Conservation (phyloP, 2,888 invertebrate species). For the Lasioglossum zephyrum region DNA sequence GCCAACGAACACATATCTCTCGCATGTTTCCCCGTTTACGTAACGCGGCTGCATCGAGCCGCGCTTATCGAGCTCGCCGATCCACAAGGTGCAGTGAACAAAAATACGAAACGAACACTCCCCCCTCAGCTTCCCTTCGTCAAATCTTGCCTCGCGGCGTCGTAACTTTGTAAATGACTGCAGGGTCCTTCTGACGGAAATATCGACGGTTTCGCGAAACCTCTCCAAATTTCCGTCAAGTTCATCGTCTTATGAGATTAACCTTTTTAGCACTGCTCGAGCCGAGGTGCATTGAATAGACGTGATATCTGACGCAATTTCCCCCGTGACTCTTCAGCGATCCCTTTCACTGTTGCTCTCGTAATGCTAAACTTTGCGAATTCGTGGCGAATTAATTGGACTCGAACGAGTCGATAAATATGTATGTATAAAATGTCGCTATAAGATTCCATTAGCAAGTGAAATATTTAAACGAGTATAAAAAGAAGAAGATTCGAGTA, state of each 20-base stretch:
- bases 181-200: background rate
- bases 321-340: background rate
- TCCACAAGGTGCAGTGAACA: constrained; percentile 1
- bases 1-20: constrained; percentile 55
- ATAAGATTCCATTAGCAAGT: background rate
- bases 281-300: background rate
- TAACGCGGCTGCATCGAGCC: constrained; percentile 41
- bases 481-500: constrained; percentile 18
- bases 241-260: background rate
- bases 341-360: background rate
- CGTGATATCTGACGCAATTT: background rate
- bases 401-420: background rate
- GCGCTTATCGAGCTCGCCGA: constrained; percentile 28
- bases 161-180: constrained; percentile 8
- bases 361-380: background rate
- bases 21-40: constrained; percentile 52
- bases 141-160: background rate
- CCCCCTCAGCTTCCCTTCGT: background rate
- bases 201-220: background rate
- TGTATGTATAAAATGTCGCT: background rate
- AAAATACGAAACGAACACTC: background rate
- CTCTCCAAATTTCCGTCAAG: background rate
- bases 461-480: background rate
- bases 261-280: background rate
- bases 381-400: background rate